Conservation (phyloP, 2,113 vertebrate species). For the Lycaon pictus region DNA sequence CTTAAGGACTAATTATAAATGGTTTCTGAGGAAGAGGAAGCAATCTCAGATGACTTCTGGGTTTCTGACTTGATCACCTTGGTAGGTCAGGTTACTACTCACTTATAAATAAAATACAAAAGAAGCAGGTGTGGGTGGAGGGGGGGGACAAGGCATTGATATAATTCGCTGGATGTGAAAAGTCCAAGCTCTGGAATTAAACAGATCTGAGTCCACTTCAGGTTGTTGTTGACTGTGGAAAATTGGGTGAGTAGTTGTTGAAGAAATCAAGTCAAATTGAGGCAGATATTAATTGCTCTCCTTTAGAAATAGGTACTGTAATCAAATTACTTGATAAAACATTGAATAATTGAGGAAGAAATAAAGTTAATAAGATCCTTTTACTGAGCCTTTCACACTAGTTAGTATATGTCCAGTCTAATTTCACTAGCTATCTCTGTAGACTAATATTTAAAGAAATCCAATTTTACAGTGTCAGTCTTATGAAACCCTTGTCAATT, state of each 20-base stretch:
- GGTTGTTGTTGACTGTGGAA: not conserved
- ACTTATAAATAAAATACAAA: not conserved
- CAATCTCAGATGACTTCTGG: not conserved
- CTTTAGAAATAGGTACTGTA: constrained; percentile 33
- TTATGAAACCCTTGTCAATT: constrained; percentile 39
- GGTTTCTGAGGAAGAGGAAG: not conserved
- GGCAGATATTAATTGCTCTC: not conserved
- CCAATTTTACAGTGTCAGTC: not conserved
- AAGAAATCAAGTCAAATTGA: not conserved
- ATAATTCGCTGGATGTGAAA: not conserved
- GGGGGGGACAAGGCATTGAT: not conserved
- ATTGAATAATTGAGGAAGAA: constrained; percentile 22
- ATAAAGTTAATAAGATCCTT: constrained; percentile 1
- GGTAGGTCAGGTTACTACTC: not conserved
- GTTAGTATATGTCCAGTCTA: not conserved
- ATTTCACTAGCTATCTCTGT: constrained; percentile 21
- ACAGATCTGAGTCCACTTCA: not conserved
- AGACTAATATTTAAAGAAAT: constrained; percentile 49
- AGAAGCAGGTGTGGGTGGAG: not conserved
- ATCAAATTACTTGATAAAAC: constrained; percentile 51
- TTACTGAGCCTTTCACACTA: constrained; percentile 13
- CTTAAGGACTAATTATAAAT: not conserved
- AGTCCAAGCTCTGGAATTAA: not conserved
- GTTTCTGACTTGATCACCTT: not conserved
- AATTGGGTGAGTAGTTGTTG: not conserved